These are phyloP conservation scores for Quadriops clusia DNA, from an alignment of 2,888 invertebrate species.

Conservation along the genomic window DNA sequence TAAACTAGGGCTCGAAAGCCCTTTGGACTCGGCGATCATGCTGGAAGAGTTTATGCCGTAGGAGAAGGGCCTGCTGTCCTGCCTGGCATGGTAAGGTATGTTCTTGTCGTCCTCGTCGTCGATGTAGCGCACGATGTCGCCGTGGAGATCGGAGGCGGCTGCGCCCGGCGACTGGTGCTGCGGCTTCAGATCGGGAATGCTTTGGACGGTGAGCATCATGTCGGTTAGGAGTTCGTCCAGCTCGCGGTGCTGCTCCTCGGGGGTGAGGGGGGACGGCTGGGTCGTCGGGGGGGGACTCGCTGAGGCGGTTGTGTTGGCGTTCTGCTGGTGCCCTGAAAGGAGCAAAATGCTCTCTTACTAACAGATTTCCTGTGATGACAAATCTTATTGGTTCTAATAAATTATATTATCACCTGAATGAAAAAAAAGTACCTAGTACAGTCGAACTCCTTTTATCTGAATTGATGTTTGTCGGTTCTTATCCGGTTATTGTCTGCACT, in stretches of 20 bases:
- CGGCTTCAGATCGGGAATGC: conserved; percentile 51
- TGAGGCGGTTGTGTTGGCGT: conserved; percentile 38
- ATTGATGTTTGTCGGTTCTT: no score
- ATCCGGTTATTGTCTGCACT: no score
- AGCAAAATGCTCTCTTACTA: no score
- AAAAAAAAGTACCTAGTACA: no score
- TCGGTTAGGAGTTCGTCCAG: conserved; percentile 75
- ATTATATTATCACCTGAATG: no score
- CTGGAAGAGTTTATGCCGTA: conserved; percentile 52
- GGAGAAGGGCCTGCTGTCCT: conserved; percentile 79
- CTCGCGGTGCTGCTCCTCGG: conserved; percentile 51
- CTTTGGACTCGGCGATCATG: conserved; percentile 37
- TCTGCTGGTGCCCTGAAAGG: conserved; percentile 35
- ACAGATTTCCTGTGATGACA: no score
- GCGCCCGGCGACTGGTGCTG: conserved; percentile 17
- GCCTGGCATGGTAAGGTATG: conserved; percentile 85
- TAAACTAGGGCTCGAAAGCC: conserved; percentile 71
- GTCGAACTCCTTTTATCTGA: no score
- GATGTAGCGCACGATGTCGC: conserved; percentile 34
- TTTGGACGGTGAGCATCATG: conserved; percentile 80
- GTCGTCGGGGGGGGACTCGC: conserved; percentile 35
- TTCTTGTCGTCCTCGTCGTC: conserved; percentile 42
- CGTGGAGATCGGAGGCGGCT: conserved; percentile 19
- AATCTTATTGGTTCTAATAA: no score
- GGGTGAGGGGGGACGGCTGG: conserved; percentile 37